These are phyloP conservation scores for Solea senegalensis DNA, from an alignment of 2,113 vertebrate species.

Conservation along the genomic window DNA sequence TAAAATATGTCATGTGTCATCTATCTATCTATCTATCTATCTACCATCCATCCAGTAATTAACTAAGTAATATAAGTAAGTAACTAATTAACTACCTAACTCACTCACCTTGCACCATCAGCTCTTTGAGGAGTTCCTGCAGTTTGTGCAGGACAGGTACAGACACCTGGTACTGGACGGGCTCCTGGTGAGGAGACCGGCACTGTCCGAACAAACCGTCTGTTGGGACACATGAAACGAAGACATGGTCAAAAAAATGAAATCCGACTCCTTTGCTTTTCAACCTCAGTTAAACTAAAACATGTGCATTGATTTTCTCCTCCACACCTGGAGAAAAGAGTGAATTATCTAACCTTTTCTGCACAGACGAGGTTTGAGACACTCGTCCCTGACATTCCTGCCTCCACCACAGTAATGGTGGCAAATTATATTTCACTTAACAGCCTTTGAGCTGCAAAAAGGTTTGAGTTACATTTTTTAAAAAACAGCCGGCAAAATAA, in stretches of 20 bases:
- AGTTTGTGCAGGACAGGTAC: conserved; percentile 87
- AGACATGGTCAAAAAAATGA: background rate
- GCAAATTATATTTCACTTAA: background rate
- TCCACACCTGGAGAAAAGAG: too few species aligned
- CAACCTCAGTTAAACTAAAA: background rate
- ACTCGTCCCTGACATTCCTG: background rate
- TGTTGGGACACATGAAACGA: conserved; percentile 55
- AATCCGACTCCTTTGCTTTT: background rate
- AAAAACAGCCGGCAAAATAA: too few species aligned
- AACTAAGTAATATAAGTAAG: too few species aligned
- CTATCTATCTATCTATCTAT: too few species aligned
- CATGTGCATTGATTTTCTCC: background rate
- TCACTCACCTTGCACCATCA: conserved; percentile 90
- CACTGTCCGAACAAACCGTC: conserved; percentile 97
- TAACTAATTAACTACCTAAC: background rate
- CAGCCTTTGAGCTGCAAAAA: background rate
- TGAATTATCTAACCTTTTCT: too few species aligned
- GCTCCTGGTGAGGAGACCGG: conserved; percentile 79
- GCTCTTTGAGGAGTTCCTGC: conserved; percentile 88
- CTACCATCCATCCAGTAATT: too few species aligned
- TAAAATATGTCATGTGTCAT: too few species aligned
- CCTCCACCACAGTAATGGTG: background rate
- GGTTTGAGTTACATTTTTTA: too few species aligned
- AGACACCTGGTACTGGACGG: conserved; percentile 87
- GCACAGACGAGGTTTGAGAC: background rate